A percentile compares a stretch with the other conserved stretches of the same genome.
These are phyloP conservation scores for Oryzias curvinotus DNA, from an alignment of 2,113 vertebrate genomes.

Conservation along the genomic window DNA sequence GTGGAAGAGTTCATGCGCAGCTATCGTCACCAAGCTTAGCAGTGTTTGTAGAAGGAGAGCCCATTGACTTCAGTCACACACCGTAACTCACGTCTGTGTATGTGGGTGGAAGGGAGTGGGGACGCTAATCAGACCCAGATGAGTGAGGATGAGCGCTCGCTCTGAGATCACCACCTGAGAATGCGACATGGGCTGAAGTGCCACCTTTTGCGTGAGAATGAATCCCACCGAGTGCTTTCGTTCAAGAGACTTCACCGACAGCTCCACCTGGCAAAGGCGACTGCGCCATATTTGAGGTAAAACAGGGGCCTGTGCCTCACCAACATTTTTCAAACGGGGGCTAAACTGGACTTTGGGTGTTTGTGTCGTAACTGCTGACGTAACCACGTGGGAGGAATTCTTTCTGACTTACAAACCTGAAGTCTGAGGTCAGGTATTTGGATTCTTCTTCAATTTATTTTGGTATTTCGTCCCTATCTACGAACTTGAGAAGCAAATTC, in stretches of 20 bases:
- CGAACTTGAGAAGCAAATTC: too few relatives aligned
- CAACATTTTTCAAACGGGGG: neutral
- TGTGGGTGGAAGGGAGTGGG: conserved; percentile 8
- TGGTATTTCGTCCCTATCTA: too few relatives aligned
- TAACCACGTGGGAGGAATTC: too few relatives aligned
- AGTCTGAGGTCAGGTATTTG: too few relatives aligned
- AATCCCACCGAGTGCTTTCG: neutral
- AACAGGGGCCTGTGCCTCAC: neutral
- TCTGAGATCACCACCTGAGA: conserved; percentile 58
- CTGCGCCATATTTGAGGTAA: conserved; percentile 5
- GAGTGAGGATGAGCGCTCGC: conserved; percentile 6
- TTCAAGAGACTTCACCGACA: conserved; percentile 1
- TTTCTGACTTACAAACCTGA: too few relatives aligned
- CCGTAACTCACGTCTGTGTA: neutral
- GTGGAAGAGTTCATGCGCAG: too few relatives aligned
- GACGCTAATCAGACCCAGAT: conserved; percentile 16
- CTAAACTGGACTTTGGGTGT: neutral
- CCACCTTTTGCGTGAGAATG: conserved; percentile 47
- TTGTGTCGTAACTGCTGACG: too few relatives aligned
- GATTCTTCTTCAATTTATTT: too few relatives aligned
- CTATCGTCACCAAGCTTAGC: too few relatives aligned
- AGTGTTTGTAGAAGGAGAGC: too few relatives aligned
- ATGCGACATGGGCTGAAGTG: conserved; percentile 25
- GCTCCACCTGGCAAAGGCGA: neutral
- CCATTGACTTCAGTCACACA: too few relatives aligned